phyloP scores from a whole-genome alignment of 2,113 vertebrate species.

The Microcebus tavaratra region DNA sequence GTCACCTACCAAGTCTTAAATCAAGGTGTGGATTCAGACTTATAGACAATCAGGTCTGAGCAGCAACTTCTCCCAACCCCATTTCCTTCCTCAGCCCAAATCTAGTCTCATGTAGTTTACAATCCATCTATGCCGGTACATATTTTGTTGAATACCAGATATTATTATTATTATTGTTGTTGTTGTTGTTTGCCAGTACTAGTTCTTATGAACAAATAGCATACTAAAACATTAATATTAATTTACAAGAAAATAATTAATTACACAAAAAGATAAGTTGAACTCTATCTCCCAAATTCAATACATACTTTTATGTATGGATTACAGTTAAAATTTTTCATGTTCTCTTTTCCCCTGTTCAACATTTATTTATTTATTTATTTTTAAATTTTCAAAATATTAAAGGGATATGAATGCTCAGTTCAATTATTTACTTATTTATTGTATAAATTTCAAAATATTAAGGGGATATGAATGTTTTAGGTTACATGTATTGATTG shows the following conservation, averaged over 20 bases:
- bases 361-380: no score
- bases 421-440: no score
- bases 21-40: neutral
- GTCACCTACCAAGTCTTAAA: neutral
- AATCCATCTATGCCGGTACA: neutral
- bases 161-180: neutral
- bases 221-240: neutral
- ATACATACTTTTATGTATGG: neutral
- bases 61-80: rapidly evolving
- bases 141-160: neutral
- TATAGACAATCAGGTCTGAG: neutral
- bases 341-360: neutral
- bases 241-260: neutral
- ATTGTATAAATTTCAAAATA: no score
- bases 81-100: neutral
- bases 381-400: no score
- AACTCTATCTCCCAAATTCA: neutral
- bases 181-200: neutral
- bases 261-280: neutral
- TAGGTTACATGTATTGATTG: no score
- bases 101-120: neutral
- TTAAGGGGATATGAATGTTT: no score
- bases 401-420: no score
- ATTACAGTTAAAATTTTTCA: neutral
- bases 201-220: neutral